These are phyloP conservation scores for Drosophila tsacasi DNA, from an alignment of 1,140 invertebrate species.

Conservation along the genomic window DNA sequence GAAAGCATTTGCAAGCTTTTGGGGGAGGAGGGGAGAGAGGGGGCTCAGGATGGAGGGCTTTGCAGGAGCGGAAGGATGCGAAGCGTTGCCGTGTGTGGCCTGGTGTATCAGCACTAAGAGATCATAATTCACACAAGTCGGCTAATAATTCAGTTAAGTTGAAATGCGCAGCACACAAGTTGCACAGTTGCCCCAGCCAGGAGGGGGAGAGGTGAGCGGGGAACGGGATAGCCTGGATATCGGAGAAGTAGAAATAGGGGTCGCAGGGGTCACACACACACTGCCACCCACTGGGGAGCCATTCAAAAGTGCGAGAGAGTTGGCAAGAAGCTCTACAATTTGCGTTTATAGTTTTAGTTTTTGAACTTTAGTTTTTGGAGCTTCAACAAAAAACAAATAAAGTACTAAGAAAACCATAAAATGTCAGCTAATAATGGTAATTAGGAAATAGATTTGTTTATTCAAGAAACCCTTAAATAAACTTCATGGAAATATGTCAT, in stretches of 20 bases:
- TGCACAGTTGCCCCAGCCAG: constrained; percentile 22
- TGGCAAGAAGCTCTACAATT: constrained; percentile 41
- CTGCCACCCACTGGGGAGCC: constrained; percentile 27
- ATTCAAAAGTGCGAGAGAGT: constrained; percentile 18
- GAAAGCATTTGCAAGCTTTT: background rate
- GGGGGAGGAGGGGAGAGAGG: background rate
- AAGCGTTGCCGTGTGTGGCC: constrained; percentile 40
- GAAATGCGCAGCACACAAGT: constrained; percentile 71
- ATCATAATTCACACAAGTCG: constrained; percentile 83
- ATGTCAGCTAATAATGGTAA: background rate
- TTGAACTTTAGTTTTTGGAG: constrained; percentile 11
- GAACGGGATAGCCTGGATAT: background rate
- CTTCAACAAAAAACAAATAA: background rate
- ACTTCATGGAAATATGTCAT: too few species aligned
- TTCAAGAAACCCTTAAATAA: background rate
- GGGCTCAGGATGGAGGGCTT: background rate
- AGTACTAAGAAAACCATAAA: background rate
- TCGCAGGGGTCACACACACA: constrained; percentile 18
- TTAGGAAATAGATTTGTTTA: background rate
- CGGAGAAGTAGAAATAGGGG: background rate
- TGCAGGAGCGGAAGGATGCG: constrained; percentile 5
- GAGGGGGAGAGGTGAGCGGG: background rate
- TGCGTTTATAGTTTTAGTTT: constrained; percentile 43
- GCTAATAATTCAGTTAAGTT: constrained; percentile 84
- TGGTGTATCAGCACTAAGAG: constrained; percentile 77